phyloP scores from a whole-genome alignment of 2,113 vertebrate genomes.

The Chionomys nivalis region DNA sequence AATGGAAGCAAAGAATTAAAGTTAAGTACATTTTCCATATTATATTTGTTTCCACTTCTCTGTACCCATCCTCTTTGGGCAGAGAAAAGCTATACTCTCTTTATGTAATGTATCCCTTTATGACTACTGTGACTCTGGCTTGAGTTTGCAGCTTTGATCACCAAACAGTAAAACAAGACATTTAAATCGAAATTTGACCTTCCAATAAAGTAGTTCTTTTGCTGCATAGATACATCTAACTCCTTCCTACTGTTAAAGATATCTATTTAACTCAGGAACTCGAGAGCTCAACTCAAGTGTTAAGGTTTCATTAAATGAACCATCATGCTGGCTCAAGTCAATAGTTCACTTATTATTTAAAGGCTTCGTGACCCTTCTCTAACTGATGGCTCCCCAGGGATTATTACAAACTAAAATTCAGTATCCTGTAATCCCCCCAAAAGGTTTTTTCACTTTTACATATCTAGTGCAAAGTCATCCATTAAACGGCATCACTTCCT shows the following conservation, averaged over 20 bases:
- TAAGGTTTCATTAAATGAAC: slow-evolving; percentile 38
- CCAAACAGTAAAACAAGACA: slow-evolving; percentile 22
- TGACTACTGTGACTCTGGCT: not conserved
- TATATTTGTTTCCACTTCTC: not conserved
- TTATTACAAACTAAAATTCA: slow-evolving; percentile 18
- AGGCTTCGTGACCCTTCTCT: not conserved
- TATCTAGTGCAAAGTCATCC: not conserved
- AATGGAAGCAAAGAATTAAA: not conserved
- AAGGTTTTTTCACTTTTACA: not conserved
- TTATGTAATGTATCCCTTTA: not conserved
- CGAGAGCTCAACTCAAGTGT: slow-evolving; percentile 35
- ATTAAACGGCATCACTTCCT: not conserved
- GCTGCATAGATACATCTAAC: not conserved
- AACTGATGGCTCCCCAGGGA: slow-evolving; percentile 16
- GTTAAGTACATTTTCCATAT: not conserved
- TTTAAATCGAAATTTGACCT: not conserved
- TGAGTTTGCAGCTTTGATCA: not conserved
- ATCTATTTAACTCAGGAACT: slow-evolving; percentile 49
- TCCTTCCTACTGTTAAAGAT: slow-evolving; percentile 8
- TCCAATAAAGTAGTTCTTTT: slow-evolving; percentile 6
- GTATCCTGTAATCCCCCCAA: not conserved
- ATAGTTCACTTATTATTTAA: slow-evolving; percentile 34
- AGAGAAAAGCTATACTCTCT: not conserved
- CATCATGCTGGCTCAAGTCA: not conserved
- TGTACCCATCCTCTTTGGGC: not conserved